A percentile compares a stretch with the other conserved stretches of the same genome.
Conservation (phyloP, 92 coral and sea anemone species). For the Metridium senile region DNA sequence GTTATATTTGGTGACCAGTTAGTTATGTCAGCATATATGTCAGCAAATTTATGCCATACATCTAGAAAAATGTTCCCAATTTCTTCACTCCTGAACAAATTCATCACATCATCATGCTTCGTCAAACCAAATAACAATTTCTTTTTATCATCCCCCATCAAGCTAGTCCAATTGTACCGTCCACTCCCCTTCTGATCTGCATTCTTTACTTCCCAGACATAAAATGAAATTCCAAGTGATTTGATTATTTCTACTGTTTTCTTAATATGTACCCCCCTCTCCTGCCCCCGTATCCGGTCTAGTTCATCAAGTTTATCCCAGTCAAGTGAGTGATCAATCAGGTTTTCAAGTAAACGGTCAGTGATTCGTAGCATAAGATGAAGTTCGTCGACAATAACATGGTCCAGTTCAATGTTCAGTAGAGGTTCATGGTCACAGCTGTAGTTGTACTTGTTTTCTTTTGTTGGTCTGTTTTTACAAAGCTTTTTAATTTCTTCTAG, state of each 20-base stretch:
- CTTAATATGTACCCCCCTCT: slow-evolving; percentile 24
- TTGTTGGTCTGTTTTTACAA: slow-evolving; percentile 1
- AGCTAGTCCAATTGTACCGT: slow-evolving; percentile 55
- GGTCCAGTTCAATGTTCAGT: slow-evolving; percentile 47
- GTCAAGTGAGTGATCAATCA: slow-evolving; percentile 29
- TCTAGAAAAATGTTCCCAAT: slow-evolving; percentile 22
- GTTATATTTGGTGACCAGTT: slow-evolving; percentile 16
- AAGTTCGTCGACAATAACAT: slow-evolving; percentile 48
- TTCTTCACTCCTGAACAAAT: slow-evolving; percentile 16
- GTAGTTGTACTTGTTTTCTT: slow-evolving; percentile 37
- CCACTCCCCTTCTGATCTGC: slow-evolving; percentile 55
- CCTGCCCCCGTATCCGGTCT: slow-evolving; percentile 25
- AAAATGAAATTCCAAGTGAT: slow-evolving; percentile 49
- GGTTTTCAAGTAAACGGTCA: slow-evolving; percentile 29
- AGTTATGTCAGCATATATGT: slow-evolving; percentile 29
- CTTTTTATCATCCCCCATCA: slow-evolving; percentile 41
- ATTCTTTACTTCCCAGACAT: slow-evolving; percentile 57
- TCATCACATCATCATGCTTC: not conserved
- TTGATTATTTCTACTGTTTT: slow-evolving; percentile 25
- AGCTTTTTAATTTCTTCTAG: slow-evolving; percentile 34
- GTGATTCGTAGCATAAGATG: slow-evolving; percentile 53
- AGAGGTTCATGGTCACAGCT: slow-evolving; percentile 41
- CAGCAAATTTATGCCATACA: slow-evolving; percentile 47
- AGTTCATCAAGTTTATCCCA: slow-evolving; percentile 43
- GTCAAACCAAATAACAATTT: slow-evolving; percentile 15